A percentile compares a stretch with the other conserved stretches of the same genome.
Conservation (phyloP, 2,797 vertebrate species). For the Thripadectes ignobilis region DNA sequence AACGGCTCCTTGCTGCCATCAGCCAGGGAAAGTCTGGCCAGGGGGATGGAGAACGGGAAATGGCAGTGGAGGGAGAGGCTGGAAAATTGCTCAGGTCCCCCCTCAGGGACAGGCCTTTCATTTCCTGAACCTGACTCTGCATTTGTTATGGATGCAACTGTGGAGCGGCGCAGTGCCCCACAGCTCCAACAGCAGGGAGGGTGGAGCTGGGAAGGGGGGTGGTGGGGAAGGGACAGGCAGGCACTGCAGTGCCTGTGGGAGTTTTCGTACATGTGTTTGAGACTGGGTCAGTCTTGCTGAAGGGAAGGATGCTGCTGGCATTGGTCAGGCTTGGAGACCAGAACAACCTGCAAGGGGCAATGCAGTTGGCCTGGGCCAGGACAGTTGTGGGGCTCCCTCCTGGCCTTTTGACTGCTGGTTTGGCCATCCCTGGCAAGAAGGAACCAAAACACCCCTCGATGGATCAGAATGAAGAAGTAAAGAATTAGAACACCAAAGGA, state of each 20-base stretch:
- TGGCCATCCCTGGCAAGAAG: not conserved
- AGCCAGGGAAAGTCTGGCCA: not conserved
- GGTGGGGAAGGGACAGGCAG: not conserved
- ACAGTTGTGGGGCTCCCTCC: not conserved
- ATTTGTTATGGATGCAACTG: not conserved
- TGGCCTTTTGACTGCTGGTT: not conserved
- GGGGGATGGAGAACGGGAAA: constrained; percentile 15
- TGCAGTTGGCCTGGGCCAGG: not conserved
- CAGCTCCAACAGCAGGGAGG: not conserved
- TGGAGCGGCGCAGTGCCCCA: not conserved
- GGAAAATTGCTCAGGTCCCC: constrained; percentile 29
- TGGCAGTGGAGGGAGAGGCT: constrained; percentile 62
- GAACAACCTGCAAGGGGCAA: not conserved
- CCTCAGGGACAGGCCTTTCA: not conserved
- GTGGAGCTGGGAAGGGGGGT: not conserved
- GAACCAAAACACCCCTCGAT: not conserved
- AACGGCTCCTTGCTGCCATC: not conserved
- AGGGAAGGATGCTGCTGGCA: not conserved
- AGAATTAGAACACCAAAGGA: not conserved
- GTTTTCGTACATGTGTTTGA: fast-evolving
- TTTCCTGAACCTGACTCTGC: constrained; percentile 24
- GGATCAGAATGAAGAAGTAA: not conserved
- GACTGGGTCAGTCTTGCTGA: not conserved
- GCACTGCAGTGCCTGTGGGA: fast-evolving
- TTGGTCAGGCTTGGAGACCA: not conserved